These are phyloP conservation scores for Plectropomus leopardus DNA, from an alignment of 2,113 vertebrate genomes.

Conservation along the genomic window DNA sequence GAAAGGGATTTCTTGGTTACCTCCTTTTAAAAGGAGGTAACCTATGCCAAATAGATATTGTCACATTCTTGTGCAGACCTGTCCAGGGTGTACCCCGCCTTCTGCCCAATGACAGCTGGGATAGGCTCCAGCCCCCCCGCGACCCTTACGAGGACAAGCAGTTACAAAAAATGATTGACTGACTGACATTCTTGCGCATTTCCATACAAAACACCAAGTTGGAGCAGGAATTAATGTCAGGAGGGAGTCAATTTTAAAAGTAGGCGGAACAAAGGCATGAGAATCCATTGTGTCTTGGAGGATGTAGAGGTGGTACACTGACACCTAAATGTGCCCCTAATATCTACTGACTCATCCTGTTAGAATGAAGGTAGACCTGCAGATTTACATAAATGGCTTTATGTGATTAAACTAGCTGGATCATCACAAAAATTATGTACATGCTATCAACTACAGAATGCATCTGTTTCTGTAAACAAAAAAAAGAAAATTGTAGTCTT, in stretches of 20 bases:
- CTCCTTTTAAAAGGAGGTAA: not conserved
- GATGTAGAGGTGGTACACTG: not conserved
- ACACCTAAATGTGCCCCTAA: not conserved
- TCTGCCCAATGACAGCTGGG: too few relatives aligned
- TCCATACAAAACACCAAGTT: not conserved
- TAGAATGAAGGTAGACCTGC: not conserved
- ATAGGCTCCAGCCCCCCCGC: too few relatives aligned
- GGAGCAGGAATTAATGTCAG: not conserved
- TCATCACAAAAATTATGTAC: not conserved
- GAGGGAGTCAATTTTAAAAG: not conserved
- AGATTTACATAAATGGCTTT: not conserved
- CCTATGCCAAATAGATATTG: too few relatives aligned
- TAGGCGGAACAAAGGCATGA: not conserved
- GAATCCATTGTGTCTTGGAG: not conserved
- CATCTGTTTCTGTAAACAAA: too few relatives aligned
- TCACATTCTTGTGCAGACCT: too few relatives aligned
- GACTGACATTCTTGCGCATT: too few relatives aligned
- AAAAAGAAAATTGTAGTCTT: too few relatives aligned
- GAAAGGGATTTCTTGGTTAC: not conserved
- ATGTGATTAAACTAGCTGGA: not conserved
- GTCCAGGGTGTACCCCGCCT: too few relatives aligned
- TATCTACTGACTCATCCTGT: not conserved
- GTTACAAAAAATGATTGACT: too few relatives aligned
- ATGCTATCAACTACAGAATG: not conserved
- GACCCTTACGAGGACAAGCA: too few relatives aligned